phyloP scores from a whole-genome alignment of 2,888 invertebrate species.

The Bruchidius siliquastri region DNA sequence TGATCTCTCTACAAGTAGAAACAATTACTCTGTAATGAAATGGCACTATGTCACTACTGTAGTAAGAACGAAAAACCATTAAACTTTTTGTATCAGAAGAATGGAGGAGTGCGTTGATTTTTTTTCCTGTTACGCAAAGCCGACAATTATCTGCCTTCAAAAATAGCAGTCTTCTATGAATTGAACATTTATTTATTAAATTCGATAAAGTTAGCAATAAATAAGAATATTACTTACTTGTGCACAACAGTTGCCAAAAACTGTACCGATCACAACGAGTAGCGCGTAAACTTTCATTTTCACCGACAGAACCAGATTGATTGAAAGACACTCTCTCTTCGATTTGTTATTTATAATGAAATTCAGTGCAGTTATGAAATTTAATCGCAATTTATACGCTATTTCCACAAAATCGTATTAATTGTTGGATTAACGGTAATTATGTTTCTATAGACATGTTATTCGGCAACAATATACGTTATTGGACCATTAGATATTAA shows the following conservation, averaged over 20 bases:
- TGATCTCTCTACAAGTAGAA: too few species aligned
- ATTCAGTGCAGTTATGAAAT: not conserved
- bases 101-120: too few species aligned
- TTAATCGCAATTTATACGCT: not conserved
- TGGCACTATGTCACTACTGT: too few species aligned
- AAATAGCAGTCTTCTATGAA: too few species aligned
- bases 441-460: not conserved
- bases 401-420: not conserved
- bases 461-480: not conserved
- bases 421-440: not conserved
- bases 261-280: not conserved
- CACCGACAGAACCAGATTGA: not conserved
- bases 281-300: not conserved
- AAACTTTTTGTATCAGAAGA: too few species aligned
- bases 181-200: too few species aligned
- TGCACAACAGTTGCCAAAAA: not conserved
- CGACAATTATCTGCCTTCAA: too few species aligned
- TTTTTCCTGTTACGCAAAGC: too few species aligned
- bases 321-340: not conserved
- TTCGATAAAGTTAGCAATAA: too few species aligned
- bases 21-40: too few species aligned
- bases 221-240: not conserved
- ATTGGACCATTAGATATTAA: too few species aligned
- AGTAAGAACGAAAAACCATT: too few species aligned
- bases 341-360: not conserved